Evolutionary conservation across 2,888 invertebrate species (phyloP).

Genomic region (Embidobia sp.): DNA sequence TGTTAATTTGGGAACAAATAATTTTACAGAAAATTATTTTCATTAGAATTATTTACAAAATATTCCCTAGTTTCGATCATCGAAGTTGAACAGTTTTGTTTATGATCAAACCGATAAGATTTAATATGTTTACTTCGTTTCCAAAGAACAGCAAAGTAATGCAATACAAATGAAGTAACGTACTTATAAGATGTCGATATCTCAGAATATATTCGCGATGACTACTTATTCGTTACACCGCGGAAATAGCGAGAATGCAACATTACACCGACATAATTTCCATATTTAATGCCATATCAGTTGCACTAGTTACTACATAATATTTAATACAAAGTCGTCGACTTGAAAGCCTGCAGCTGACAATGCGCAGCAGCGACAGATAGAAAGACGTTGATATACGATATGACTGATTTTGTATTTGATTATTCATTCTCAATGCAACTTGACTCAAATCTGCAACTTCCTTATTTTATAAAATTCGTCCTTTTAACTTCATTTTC

Average conservation of each 20-base stretch:
- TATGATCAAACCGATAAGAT: too few relatives aligned
- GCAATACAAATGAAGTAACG: conserved; percentile 66
- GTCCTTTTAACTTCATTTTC: too few relatives aligned
- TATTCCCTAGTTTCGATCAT: too few relatives aligned
- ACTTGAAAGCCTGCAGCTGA: conserved; percentile 56
- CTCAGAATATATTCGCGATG: conserved; percentile 76
- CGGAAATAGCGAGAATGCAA: conserved; percentile 66
- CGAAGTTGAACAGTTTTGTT: too few relatives aligned
- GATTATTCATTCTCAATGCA: conserved; percentile 23
- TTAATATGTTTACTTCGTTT: too few relatives aligned
- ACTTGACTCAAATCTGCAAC: conserved; percentile 17
- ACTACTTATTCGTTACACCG: conserved; percentile 70
- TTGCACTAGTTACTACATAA: conserved; percentile 69
- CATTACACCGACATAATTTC: conserved; percentile 75
- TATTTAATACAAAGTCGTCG: conserved; percentile 69
- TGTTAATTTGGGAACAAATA: too few relatives aligned
- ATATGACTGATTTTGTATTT: conserved; percentile 44
- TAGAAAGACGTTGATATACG: conserved; percentile 44
- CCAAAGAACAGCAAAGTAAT: too few relatives aligned
- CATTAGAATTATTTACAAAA: too few relatives aligned
- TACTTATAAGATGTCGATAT: conserved; percentile 76
- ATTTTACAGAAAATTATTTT: too few relatives aligned
- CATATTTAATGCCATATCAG: conserved; percentile 75
- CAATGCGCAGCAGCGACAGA: conserved; percentile 33
- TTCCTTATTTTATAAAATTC: not conserved